Base-by-base conservation (phyloP, 2,888 invertebrate genomes). In the Myopa tessellatipennis region DNA sequence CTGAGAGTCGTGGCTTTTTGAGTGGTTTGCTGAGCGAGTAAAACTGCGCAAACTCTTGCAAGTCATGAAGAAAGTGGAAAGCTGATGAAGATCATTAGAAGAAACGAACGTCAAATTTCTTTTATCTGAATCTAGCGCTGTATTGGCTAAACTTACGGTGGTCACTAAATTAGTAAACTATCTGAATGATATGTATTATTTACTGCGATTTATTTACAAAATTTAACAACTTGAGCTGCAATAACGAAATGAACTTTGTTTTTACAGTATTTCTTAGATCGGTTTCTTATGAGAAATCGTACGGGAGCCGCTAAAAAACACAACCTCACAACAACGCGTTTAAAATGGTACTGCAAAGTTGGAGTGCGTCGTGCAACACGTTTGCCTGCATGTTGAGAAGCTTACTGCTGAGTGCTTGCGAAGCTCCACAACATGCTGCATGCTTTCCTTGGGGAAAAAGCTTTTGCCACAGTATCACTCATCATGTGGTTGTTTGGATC, bases 271-370 rank as follows among this genome's bases (percentile, higher is more conserved):
- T 63, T 14, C n/a, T 63, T 10, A 26, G 10, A 61, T 10, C 14
- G 61, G 12, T 34, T 16, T 36, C 4, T 36, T 36, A 36, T 36
- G 26, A 14, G 34, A 14, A 14, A 63, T n/a, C n/a, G 14, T 36
- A 5, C 3, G 16, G n/a, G 4, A 14, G 40, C 67, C 40, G 38
- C 55, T 12, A 16, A 8, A 63, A 63, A 6, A 60, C 60, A 63
- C 73, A 73, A 73, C 73, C 34, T 50, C n/a, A 26, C 61, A 26
- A 61, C 45, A 16, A 50, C 14, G 34, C 73, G 73, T 73, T 73
- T 63, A 18, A 45, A 63, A 63, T 61, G 61, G 50, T 63, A 73
- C 61, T 73, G 63, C 61, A 73, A 45, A 1, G 26, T 26, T 1
- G 26, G 26, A 8, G 50, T 10, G 14, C 14, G 50, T 14, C 50